These are phyloP conservation scores for Callosobruchus maculatus DNA, from an alignment of 2,888 invertebrate species.

Conservation along the genomic window DNA sequence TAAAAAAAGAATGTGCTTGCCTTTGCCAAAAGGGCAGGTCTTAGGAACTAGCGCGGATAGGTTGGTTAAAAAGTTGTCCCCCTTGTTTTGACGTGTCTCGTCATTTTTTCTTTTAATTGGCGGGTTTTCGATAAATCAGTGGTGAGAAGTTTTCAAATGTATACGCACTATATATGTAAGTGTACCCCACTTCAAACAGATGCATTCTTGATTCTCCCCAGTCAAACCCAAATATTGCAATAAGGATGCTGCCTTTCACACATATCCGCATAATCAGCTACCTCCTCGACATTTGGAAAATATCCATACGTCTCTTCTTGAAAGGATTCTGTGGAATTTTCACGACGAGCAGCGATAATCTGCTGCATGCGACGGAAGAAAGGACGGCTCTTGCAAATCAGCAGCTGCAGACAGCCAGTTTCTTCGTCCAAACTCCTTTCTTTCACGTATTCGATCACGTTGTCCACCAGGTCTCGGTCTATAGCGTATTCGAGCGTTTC, in stretches of 20 bases:
- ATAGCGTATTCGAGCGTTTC: slow-evolving; percentile 58
- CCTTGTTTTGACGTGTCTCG: too few relatives aligned
- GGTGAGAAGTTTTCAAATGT: too few relatives aligned
- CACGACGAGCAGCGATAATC: slow-evolving; percentile 52
- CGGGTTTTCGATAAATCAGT: too few relatives aligned
- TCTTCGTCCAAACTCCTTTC: slow-evolving; percentile 56
- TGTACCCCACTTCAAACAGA: too few relatives aligned
- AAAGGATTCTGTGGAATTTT: slow-evolving; percentile 33
- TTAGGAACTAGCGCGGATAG: too few relatives aligned
- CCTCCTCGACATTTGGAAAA: slow-evolving; percentile 60
- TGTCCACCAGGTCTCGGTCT: slow-evolving; percentile 60
- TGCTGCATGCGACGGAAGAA: slow-evolving; percentile 74
- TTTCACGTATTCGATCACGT: slow-evolving; percentile 59
- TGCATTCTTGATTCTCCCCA: too few relatives aligned
- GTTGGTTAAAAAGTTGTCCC: too few relatives aligned
- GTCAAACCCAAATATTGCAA: background rate
- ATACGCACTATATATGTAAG: too few relatives aligned
- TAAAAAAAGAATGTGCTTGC: too few relatives aligned
- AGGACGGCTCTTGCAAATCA: slow-evolving; percentile 75
- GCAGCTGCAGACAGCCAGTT: slow-evolving; percentile 65
- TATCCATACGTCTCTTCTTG: slow-evolving; percentile 56
- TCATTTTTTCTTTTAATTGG: too few relatives aligned
- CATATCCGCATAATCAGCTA: slow-evolving; percentile 56
- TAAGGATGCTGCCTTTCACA: slow-evolving; percentile 58
- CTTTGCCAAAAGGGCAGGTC: too few relatives aligned